These are phyloP conservation scores for Lophochroa leadbeateri DNA, from an alignment of 2,113 vertebrate species.

Conservation along the genomic window DNA sequence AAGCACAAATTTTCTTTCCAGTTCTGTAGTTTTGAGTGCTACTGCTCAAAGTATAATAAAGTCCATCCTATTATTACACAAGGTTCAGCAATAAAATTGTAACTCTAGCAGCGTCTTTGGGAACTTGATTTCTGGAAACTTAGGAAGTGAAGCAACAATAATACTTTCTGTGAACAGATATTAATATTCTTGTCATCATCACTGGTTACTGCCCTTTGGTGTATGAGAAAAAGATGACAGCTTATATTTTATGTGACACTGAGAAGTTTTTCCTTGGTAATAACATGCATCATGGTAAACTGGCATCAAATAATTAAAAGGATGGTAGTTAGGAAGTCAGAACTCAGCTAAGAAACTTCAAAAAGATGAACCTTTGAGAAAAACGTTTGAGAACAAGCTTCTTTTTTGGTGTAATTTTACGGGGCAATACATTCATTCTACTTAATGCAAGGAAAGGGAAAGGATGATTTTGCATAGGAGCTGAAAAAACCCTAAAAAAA, in stretches of 20 bases:
- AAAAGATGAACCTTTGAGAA: neutral
- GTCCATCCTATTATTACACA: conserved; percentile 49
- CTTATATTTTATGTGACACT: neutral
- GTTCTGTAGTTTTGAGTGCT: conserved; percentile 15
- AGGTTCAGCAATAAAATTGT: conserved; percentile 22
- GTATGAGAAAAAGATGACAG: neutral
- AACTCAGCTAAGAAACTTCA: neutral
- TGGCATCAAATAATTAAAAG: neutral
- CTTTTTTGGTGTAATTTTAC: neutral
- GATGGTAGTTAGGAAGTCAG: neutral
- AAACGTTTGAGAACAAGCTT: neutral
- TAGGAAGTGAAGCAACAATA: conserved; percentile 11
- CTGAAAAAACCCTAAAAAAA: neutral
- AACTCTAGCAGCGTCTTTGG: neutral
- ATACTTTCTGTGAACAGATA: neutral
- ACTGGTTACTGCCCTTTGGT: neutral
- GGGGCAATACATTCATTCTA: neutral
- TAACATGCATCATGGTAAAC: neutral
- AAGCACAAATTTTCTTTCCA: conserved; percentile 3
- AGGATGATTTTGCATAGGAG: neutral
- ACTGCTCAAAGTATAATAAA: conserved; percentile 37
- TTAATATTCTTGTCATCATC: neutral
- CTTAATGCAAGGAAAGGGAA: neutral
- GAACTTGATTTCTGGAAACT: conserved; percentile 37
- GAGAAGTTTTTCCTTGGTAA: neutral